phyloP scores from a whole-genome alignment of 2,797 vertebrate genomes.

The Salmo trutta region DNA sequence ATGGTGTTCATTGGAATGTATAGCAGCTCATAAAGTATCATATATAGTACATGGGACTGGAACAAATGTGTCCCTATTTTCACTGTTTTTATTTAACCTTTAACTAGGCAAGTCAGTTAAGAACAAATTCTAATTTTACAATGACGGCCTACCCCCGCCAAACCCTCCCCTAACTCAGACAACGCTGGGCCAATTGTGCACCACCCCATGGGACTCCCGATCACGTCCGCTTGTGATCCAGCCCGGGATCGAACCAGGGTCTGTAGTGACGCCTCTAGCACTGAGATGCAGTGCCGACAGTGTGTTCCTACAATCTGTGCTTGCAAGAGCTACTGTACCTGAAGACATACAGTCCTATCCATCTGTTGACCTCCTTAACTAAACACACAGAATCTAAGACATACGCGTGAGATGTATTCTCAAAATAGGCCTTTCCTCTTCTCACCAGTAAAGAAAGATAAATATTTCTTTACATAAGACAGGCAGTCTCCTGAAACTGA shows the following conservation, averaged over 20 bases:
- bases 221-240: no score
- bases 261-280: no score
- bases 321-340: neutral
- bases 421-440: neutral
- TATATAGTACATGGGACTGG: neutral
- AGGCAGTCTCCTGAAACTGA: neutral
- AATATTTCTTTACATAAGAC: neutral
- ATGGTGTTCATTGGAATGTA: no score
- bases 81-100: no score
- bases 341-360: neutral
- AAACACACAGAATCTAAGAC: neutral
- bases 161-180: no score
- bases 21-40: neutral
- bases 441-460: neutral
- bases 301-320: neutral
- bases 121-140: no score
- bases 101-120: no score
- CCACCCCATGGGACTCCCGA: no score
- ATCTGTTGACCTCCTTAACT: slow-evolving; percentile 12
- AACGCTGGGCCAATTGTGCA: no score
- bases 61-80: neutral
- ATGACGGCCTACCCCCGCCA: no score
- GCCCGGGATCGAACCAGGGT: no score
- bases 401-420: neutral
- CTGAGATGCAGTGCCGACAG: neutral